phyloP scores from a whole-genome alignment of 1,140 invertebrate species.

The Cydia amplana region DNA sequence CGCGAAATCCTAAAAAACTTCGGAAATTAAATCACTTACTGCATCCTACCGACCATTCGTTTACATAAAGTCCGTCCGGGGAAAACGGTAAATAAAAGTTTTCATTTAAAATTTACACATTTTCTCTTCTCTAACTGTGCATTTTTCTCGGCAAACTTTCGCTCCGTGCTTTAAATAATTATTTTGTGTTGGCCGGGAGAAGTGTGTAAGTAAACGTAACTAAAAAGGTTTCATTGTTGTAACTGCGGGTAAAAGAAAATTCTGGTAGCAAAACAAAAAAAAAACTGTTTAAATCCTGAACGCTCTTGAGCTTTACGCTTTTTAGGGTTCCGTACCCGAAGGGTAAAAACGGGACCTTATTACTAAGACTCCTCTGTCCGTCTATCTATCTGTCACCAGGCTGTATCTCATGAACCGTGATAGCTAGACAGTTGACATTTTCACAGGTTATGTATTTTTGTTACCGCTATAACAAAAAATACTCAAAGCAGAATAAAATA shows the following conservation, averaged over 20 bases:
- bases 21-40: neutral
- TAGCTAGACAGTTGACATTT: no score
- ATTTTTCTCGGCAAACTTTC: conserved; percentile 14
- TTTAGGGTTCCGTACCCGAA: no score
- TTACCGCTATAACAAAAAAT: no score
- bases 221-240: conserved; percentile 17
- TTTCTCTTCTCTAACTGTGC: conserved; percentile 10
- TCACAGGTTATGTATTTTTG: no score
- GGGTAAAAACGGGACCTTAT: no score
- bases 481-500: no score
- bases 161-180: conserved; percentile 16
- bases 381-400: no score
- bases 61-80: neutral
- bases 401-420: no score
- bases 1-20: conserved; percentile 8
- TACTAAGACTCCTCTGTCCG: no score
- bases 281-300: neutral
- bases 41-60: conserved; percentile 3
- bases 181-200: neutral
- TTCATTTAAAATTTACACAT: conserved; percentile 20
- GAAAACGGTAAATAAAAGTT: conserved; percentile 8
- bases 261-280: neutral
- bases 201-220: conserved; percentile 12
- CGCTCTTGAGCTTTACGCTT: conserved; percentile 3
- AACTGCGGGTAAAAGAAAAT: neutral